Conservation (phyloP, 2,113 vertebrate genomes). For the Python bivittatus region DNA sequence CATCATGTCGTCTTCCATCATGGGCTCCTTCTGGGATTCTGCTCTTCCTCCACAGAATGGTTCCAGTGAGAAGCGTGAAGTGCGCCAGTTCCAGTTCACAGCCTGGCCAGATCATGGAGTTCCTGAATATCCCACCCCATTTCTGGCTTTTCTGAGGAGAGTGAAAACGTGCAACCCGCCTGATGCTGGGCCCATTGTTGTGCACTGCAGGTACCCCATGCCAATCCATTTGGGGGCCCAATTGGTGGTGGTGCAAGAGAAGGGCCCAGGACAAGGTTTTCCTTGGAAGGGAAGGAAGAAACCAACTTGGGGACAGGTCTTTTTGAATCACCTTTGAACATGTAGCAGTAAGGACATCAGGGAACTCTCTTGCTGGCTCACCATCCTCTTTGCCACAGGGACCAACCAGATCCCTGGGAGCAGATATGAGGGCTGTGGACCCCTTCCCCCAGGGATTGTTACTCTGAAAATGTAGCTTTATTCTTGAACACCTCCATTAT, state of each 20-base stretch:
- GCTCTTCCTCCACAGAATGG: conserved; percentile 82
- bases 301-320: not conserved
- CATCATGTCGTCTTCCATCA: not conserved
- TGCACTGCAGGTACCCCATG: conserved; percentile 90
- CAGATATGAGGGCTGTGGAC: not conserved
- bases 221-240: too few species aligned
- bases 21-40: too few species aligned
- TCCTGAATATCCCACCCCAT: conserved; percentile 94
- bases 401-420: not conserved
- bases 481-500: too few species aligned
- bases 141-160: conserved; percentile 93
- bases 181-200: conserved; percentile 91
- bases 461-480: too few species aligned
- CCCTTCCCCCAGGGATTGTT: too few species aligned
- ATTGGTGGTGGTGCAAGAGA: not conserved
- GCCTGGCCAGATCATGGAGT: conserved; percentile 97
- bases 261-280: not conserved
- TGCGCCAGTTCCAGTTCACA: conserved; percentile 98
- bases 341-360: not conserved
- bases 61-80: conserved; percentile 95
- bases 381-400: not conserved
- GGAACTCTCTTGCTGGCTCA: not conserved
- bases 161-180: conserved; percentile 98
- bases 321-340: not conserved
- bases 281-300: not conserved